These are phyloP conservation scores for Drosophila rufa DNA, from an alignment of 1,140 invertebrate genomes.

Conservation along the genomic window DNA sequence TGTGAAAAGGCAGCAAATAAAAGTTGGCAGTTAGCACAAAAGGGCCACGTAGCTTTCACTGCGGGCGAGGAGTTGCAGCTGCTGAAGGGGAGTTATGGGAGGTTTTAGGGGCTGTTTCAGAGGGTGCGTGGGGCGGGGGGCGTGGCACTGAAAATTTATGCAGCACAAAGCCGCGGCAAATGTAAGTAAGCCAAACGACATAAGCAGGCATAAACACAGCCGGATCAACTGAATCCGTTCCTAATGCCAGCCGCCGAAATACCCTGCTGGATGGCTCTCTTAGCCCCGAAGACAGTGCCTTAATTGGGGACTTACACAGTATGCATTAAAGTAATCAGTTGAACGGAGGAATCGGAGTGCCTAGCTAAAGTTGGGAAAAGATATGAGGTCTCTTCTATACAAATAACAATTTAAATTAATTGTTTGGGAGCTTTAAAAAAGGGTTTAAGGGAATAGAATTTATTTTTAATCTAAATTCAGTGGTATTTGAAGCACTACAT, in stretches of 20 bases:
- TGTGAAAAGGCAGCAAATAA: constrained; percentile 67
- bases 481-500: not conserved
- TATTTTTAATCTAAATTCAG: not conserved
- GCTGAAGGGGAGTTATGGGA: not conserved
- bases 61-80: not conserved
- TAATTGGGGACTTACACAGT: not conserved
- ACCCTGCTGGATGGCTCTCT: not conserved
- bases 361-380: not conserved
- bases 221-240: constrained; percentile 19
- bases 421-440: not conserved
- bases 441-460: rapidly evolving
- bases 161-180: constrained; percentile 79
- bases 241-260: constrained; percentile 8
- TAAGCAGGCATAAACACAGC: constrained; percentile 77
- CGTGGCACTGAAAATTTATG: constrained; percentile 69
- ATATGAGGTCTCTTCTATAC: not conserved
- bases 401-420: not conserved
- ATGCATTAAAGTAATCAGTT: constrained; percentile 13
- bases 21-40: constrained; percentile 78
- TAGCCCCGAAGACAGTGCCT: not conserved
- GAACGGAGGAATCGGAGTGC: not conserved
- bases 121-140: constrained; percentile 1
- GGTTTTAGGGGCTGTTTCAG: not conserved
- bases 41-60: constrained; percentile 48
- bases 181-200: constrained; percentile 81